Evolutionary conservation across 2,113 vertebrate species (phyloP).

Genomic region (Bostrychus sinensis): DNA sequence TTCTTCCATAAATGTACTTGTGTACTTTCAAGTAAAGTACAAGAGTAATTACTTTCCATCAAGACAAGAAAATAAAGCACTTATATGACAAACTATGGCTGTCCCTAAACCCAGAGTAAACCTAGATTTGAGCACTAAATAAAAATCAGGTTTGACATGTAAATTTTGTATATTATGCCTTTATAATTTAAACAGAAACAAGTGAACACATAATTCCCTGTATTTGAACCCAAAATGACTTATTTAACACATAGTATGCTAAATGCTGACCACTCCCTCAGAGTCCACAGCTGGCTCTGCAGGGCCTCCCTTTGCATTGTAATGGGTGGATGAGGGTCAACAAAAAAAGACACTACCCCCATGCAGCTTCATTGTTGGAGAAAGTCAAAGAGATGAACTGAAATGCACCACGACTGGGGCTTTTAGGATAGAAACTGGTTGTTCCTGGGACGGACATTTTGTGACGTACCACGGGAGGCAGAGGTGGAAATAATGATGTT

Average conservation of each 20-base stretch:
- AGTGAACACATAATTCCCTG: neutral
- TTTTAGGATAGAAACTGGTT: slow-evolving; percentile 8
- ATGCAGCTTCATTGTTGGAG: slow-evolving; percentile 66
- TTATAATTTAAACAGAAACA: neutral
- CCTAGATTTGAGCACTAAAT: too few species aligned
- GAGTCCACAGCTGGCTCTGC: slow-evolving; percentile 59
- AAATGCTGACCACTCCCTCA: slow-evolving; percentile 7
- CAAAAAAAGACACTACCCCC: slow-evolving; percentile 69
- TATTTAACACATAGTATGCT: slow-evolving; percentile 1
- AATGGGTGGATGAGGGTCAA: slow-evolving; percentile 43
- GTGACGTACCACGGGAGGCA: neutral
- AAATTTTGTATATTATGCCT: neutral
- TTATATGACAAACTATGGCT: too few species aligned
- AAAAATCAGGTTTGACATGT: too few species aligned
- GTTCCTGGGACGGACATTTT: neutral
- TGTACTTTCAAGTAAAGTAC: too few species aligned
- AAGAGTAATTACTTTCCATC: too few species aligned
- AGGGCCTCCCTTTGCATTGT: slow-evolving; percentile 59
- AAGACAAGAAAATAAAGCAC: too few species aligned
- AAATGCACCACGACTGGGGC: slow-evolving; percentile 33
- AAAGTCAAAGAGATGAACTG: slow-evolving; percentile 52
- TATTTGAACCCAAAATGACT: neutral
- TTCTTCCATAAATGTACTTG: too few species aligned
- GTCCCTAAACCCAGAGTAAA: too few species aligned
- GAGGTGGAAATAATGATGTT: slow-evolving; percentile 6